Evolutionary conservation across 1,140 invertebrate genomes (phyloP).

Genomic region (Scaptomyza montana): DNA sequence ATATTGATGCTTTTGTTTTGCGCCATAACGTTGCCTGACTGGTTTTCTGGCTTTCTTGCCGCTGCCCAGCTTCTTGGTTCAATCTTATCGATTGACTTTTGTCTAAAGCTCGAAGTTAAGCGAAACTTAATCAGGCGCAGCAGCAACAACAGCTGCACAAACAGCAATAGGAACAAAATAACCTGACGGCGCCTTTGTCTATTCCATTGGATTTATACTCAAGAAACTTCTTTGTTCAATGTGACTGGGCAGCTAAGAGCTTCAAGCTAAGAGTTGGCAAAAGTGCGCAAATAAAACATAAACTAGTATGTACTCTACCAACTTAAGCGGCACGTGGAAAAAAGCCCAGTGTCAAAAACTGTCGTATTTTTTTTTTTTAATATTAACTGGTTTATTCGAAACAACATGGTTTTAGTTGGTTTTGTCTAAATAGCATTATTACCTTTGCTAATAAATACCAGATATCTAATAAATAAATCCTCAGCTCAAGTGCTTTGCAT

Average conservation of each 20-base stretch:
- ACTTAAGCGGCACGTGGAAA: not conserved
- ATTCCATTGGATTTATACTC: slow-evolving; percentile 33
- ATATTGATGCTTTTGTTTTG: slow-evolving; percentile 29
- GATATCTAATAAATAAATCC: not conserved
- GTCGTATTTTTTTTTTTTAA: too few relatives aligned
- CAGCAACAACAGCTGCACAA: slow-evolving; percentile 35
- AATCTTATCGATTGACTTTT: slow-evolving; percentile 66
- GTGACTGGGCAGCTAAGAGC: slow-evolving; percentile 14
- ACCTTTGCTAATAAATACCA: not conserved
- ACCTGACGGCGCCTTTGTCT: slow-evolving; percentile 34
- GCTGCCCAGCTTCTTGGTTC: not conserved
- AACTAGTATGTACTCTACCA: not conserved
- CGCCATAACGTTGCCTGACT: slow-evolving; percentile 6
- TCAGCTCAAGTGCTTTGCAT: not conserved
- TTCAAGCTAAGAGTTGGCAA: not conserved
- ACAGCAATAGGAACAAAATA: slow-evolving; percentile 6
- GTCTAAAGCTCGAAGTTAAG: slow-evolving; percentile 36
- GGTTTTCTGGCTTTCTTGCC: not conserved
- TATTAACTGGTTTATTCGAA: not conserved
- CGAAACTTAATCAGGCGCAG: slow-evolving; percentile 67
- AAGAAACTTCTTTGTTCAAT: slow-evolving; percentile 33
- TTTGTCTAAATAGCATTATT: too few relatives aligned
- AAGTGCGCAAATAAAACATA: not conserved
- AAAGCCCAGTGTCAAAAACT: not conserved
- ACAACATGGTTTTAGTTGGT: too few relatives aligned